These are phyloP conservation scores for Crocuta crocuta DNA, from an alignment of 2,113 vertebrate species.

Conservation along the genomic window DNA sequence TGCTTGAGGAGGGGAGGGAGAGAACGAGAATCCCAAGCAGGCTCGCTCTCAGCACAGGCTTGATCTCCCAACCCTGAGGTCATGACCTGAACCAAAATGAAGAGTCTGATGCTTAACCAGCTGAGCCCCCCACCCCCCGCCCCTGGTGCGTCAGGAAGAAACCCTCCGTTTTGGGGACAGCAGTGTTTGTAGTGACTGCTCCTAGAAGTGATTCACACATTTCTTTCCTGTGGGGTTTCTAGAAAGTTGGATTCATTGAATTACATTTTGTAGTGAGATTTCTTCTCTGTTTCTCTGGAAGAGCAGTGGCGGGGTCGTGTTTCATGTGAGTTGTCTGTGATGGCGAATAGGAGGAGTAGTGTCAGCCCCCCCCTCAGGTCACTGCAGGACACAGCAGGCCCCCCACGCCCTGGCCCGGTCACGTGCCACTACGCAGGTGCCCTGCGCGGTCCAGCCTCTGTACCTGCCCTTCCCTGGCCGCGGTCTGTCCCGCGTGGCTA, in stretches of 20 bases:
- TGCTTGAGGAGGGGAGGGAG: no score
- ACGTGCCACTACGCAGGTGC: fast-evolving
- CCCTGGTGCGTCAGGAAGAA: background rate
- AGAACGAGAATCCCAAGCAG: no score
- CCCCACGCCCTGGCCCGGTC: background rate
- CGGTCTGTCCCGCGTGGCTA: background rate
- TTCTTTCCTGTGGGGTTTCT: background rate
- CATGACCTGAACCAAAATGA: no score
- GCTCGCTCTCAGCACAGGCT: no score
- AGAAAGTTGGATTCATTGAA: background rate
- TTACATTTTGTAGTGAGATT: background rate
- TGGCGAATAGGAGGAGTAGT: background rate
- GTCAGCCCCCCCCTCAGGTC: background rate
- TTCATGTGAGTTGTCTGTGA: background rate
- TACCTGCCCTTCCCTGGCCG: background rate
- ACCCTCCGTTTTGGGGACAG: no score
- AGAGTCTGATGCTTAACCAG: no score
- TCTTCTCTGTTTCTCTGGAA: background rate
- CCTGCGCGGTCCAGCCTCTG: fast-evolving
- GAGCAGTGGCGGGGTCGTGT: background rate
- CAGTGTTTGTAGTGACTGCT: background rate
- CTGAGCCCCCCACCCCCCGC: no score
- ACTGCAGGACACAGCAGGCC: fast-evolving
- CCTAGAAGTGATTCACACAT: background rate
- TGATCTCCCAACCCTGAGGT: no score